Evolutionary conservation across 2,797 vertebrate genomes (phyloP), one percentile per base, ranked within the genome.

Genomic region (Ctenosaura bakeri): DNA sequence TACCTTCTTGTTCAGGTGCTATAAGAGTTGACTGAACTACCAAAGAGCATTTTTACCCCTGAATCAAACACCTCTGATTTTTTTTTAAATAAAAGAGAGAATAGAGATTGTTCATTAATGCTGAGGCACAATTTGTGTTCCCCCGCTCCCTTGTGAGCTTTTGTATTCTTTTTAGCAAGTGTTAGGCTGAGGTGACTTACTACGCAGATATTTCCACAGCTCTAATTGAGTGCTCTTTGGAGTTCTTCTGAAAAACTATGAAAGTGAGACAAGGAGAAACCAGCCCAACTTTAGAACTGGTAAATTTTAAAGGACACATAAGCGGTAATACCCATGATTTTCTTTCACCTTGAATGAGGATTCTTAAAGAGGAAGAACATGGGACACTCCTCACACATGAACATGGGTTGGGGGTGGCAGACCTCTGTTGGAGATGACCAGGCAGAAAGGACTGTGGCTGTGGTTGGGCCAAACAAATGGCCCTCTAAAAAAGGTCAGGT

Each of bases 61-160:
- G 64, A 88, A 71, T 35, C 6, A 81, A 82, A 38, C 66, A 56
- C 24, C 52, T 22, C 5, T 6, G 77, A 66, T 50, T 6, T 22
- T 46, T 46, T 50, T 69, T 66, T 6, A 22, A 69, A 69, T 50
- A 9, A 74, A 46, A n/a, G 52, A 62, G 35, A n/a, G 52, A 82
- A 32, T n/a, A 62, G 26, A 42, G 52, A 38, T 83, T 64, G 66
- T 69, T 59, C 66, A 82, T 88, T 73, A 88, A 46, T 24, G 26
- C 13, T 74, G 69, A 83, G 69, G 79, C 46, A 46, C 56, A 71
- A 88, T 88, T 88, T 88, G 86, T 82, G 80, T 88, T 38, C 29
- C 29, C 29, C 2, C n/a, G 29, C 59, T 42, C 9, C 59, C 29
- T 8, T 18, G 2, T 62, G 56, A 77, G 54, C 62, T 13, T 83